Conservation (phyloP, 2,797 vertebrate genomes). For the Brachyalestes nurse region DNA sequence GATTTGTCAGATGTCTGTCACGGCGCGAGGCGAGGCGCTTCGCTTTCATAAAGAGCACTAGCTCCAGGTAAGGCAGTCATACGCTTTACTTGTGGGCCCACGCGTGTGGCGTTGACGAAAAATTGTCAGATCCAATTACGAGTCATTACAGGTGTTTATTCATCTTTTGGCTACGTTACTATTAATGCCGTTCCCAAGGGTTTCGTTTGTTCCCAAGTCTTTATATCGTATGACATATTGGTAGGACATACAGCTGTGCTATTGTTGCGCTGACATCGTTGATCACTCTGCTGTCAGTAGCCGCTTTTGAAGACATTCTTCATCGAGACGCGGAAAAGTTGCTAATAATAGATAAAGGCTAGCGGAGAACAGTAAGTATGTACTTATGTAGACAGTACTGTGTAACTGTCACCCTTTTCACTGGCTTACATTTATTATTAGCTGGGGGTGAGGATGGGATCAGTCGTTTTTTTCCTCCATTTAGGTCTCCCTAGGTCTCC, state of each 20-base stretch:
- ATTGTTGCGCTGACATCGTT: background rate
- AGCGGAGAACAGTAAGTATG: background rate
- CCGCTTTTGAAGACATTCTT: background rate
- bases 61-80: background rate
- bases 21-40: background rate
- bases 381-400: background rate
- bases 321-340: background rate
- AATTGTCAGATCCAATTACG: slow-evolving; percentile 34
- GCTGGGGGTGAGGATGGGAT: too few species aligned
- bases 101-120: background rate
- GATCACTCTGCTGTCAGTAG: background rate
- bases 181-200: background rate
- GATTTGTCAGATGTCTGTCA: slow-evolving; percentile 45
- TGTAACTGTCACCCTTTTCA: background rate
- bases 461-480: too few species aligned
- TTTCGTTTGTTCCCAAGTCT: background rate
- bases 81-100: background rate
- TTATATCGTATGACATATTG: background rate
- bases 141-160: slow-evolving; percentile 11
- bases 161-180: background rate
- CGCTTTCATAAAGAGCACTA: background rate
- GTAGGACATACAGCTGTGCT: background rate
- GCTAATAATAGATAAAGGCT: slow-evolving; percentile 1
- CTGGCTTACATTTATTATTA: background rate
- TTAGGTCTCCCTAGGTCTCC: too few species aligned